Base-by-base conservation (phyloP, 1,140 invertebrate species). In the Ooceraea biroi region DNA sequence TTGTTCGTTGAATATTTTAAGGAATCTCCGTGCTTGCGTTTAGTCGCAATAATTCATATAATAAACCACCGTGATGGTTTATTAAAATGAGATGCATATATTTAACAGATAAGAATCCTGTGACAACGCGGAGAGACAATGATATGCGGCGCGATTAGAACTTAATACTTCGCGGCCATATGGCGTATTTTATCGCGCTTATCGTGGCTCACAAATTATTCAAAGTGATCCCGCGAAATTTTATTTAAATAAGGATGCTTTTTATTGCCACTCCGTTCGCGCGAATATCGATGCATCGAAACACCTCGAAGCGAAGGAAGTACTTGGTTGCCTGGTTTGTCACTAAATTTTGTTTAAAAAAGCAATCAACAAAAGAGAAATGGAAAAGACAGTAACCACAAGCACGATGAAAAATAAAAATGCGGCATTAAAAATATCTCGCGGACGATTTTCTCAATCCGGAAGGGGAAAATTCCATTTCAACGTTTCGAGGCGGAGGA, bases 121-220 rank as follows among this genome's bases (percentile, higher is more conserved):
- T 65, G 25, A 44, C 44, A 61, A 58, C 19, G 17, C n/a, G 71
- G 17, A 22, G 8, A 52, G 30, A 46, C 30, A 83, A 74, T 63
- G 58, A 83, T 83, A 60, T 19, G 30, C 36, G 57, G 48, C 19
- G 30, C 60, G 74, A 83, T 68, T 73, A 73, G 77, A 27, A 82
- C 72, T 83, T 76, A 83, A 83, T 83, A 76, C 73, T 44, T 52
- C 7, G 17, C 58, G 60, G 30, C 27, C 80, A 83, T 83, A 83
- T 83, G 80, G 71, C 36, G 36, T 22, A 55, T 52, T 30, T 60
- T 65, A 48, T 50, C 22, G 58, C 41, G 71, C 60, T 83, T 83
- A 83, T 83, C 80, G 50, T 12, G 4, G n/a, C 71, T 41, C 50
- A 73, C 55, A 65, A 83, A 83, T 83, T 83, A 83, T 83, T 76